Base-by-base conservation (phyloP, 2,888 invertebrate genomes). In the Chymomyza amoena region DNA sequence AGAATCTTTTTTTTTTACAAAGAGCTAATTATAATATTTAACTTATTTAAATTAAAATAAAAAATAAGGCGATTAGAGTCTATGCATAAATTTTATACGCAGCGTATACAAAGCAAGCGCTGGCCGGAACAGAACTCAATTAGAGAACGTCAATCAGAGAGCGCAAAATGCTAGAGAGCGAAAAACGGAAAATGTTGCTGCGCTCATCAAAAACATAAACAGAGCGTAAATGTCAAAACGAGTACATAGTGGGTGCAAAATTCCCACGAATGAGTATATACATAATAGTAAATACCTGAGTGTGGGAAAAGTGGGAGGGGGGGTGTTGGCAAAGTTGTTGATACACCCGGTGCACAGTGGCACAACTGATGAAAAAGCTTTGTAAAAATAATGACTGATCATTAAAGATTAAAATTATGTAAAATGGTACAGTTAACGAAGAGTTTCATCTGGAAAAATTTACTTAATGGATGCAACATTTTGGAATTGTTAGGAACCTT, bases 201-300 rank as follows among this genome's bases (percentile, higher is more conserved):
- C 69, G 74, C 68, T 69, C 71, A 74, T 74, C 64, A 73, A 81
- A 79, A 85, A 79, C 77, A 87, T 85, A 83, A 84, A 87, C 83
- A 87, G 83, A 84, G 85, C 79, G 75, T 66, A 76, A 70, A 76
- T 45, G 28, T 10, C 39, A 50, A 57, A 45, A 15, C 45, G 71
- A 62, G 52, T 71, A 63, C 54, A 39, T 66, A 71, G 77, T 87
- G 83, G 81, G 84, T 79, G 77, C 62, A 57, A 77, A 83, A 73
- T 84, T 84, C 88, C 84, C 86, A 87, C 88, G 81, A 71, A 76
- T 68, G 61, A 72, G 60, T 13, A 45, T 45, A 45, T 7, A 56
- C 63, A 59, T 64, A 62, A 32, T 32, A 32, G 32, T 32, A 72
- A 73, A 64, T 76, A 84, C 74, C 72, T 79, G 74, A 68, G 72